Evolutionary conservation across 2,113 vertebrate genomes (phyloP).

Genomic region (Hydrolagus affinis): DNA sequence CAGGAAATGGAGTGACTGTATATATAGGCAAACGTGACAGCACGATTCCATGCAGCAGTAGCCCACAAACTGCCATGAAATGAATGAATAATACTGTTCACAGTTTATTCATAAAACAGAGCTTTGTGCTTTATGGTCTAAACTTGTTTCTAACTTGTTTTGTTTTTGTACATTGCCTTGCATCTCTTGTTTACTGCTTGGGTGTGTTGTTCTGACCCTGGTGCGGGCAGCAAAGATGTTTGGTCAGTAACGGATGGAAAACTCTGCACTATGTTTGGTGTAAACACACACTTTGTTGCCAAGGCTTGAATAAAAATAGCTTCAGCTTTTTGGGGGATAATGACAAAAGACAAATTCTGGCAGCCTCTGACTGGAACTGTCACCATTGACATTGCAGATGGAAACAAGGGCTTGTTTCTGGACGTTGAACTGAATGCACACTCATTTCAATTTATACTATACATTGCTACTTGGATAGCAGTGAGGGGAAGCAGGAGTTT

Average conservation of each 20-base stretch:
- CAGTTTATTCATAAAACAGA: too few species aligned
- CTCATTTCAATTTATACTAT: background rate
- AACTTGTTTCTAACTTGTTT: too few species aligned
- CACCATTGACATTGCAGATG: slow-evolving; percentile 6
- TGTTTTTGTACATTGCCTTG: too few species aligned
- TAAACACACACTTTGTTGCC: background rate
- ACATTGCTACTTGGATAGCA: too few species aligned
- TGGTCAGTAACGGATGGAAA: slow-evolving; percentile 3
- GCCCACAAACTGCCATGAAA: too few species aligned
- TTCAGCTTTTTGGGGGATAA: background rate
- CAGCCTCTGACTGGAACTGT: background rate
- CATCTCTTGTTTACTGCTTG: background rate
- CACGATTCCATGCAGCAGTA: too few species aligned
- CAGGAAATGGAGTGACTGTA: too few species aligned
- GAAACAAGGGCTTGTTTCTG: background rate
- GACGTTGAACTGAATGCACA: background rate
- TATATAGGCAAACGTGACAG: too few species aligned
- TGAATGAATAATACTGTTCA: too few species aligned
- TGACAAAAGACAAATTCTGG: background rate
- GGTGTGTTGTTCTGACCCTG: background rate
- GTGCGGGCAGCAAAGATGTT: background rate
- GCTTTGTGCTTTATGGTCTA: too few species aligned
- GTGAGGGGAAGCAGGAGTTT: too few species aligned
- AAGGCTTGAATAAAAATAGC: slow-evolving; percentile 11
- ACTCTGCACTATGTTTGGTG: background rate